These are phyloP conservation scores for Zalophus californianus DNA, from an alignment of 2,797 vertebrate species.

Conservation along the genomic window DNA sequence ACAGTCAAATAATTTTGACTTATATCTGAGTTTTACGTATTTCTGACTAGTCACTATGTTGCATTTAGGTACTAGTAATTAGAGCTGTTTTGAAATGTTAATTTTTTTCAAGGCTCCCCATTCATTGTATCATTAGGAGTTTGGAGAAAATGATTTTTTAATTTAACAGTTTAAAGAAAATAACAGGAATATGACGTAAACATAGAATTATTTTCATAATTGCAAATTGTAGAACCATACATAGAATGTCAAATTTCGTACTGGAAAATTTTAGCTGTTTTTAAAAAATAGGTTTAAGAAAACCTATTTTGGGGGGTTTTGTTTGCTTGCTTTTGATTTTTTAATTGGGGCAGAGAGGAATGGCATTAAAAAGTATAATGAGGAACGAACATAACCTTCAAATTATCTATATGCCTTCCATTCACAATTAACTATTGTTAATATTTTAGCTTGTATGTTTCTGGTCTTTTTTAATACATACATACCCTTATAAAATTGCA, in stretches of 20 bases:
- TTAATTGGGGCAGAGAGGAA: neutral
- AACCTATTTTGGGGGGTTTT: slow-evolving; percentile 26
- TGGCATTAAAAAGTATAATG: slow-evolving; percentile 3
- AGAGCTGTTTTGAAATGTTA: slow-evolving; percentile 18
- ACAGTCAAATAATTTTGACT: slow-evolving; percentile 44
- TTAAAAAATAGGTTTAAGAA: neutral
- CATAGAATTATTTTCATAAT: slow-evolving; percentile 58
- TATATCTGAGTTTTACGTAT: neutral
- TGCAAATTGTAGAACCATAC: slow-evolving; percentile 26
- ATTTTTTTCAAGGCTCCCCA: slow-evolving; percentile 45
- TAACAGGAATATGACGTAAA: slow-evolving; percentile 34
- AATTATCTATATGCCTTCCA: neutral
- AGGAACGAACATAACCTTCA: neutral
- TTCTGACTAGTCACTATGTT: neutral
- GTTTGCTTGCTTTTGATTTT: slow-evolving; percentile 35
- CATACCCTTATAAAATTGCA: slow-evolving; percentile 8
- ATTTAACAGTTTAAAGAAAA: slow-evolving; percentile 56
- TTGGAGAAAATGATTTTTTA: slow-evolving; percentile 51
- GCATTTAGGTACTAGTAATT: neutral
- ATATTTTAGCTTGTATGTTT: slow-evolving; percentile 43
- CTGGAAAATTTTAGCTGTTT: neutral
- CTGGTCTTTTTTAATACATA: neutral
- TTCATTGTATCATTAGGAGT: neutral
- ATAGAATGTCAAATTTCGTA: slow-evolving; percentile 18
- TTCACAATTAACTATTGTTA: slow-evolving; percentile 37